Base-by-base conservation (phyloP, 2,888 invertebrate genomes). In the Punctoribates punctum region DNA sequence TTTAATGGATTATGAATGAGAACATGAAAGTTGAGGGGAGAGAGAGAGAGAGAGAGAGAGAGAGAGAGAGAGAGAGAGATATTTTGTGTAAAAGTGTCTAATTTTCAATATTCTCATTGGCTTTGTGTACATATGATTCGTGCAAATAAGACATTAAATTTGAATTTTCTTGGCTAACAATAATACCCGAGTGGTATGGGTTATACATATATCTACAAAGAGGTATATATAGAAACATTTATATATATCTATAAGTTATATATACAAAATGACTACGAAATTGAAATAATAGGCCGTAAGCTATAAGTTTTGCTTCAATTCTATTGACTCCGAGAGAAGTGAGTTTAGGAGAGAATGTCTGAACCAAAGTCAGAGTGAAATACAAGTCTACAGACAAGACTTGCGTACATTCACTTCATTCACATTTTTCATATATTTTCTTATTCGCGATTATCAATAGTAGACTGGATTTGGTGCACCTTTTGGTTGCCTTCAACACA, bases 41-140 rank as follows among this genome's bases (percentile, higher is more conserved):
- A 20, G n/a, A 15, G 4, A 2, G 13, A 20, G 54, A 8, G 20
- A 20, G 23, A 13, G 23, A 27, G n/a, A 62, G 62, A 62, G 34
- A 34, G 62, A 62, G 62, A 62, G 62, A 34, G 62, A 62, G 62
- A 34, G 62, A 62, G 62, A 34, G 62, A 62, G 62, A 60, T 13
- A 11, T 5, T 13, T 13, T n/a, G 51, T 25, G 13, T 25, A 20
- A 27, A 23, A 60, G 60, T 54, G 54, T 54, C 1, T 54, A 54
- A 54, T 60, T 60, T 25, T 60, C 2, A 25, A 20, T 23, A 27
- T 25, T 23, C 11, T 25, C 60, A 51, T n/a, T 60, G 27, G 3
- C 6, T 54, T 60, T 60, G 13, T 20, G 9, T 57, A 9, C 20
- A 57, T 23, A 20, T 8, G 2, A 11, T 60, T 60, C 27, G 60